Evolutionary conservation across 1,140 invertebrate genomes (phyloP).

Genomic region (Eueides isabella): DNA sequence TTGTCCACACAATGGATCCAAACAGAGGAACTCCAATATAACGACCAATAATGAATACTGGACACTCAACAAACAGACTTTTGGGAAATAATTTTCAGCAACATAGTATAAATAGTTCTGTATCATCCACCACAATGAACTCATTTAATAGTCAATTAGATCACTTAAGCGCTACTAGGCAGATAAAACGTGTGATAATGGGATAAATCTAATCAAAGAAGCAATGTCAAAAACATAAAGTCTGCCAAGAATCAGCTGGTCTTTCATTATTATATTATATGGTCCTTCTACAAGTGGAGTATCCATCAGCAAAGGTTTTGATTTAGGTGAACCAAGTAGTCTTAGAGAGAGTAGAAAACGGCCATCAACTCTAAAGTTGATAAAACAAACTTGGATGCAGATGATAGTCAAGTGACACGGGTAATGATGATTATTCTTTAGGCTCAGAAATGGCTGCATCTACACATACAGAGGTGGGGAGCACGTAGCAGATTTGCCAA

Average conservation of each 20-base stretch:
- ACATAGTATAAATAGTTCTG: conserved; percentile 36
- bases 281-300: conserved; percentile 70
- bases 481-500: conserved; percentile 84
- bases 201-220: conserved; percentile 45
- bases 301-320: conserved; percentile 47
- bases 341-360: conserved; percentile 68
- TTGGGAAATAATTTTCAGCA: conserved; percentile 27
- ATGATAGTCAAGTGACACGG: conserved; percentile 80
- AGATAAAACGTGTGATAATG: conserved; percentile 52
- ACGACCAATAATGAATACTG: conserved; percentile 48
- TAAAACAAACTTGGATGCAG: conserved; percentile 58
- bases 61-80: conserved; percentile 36
- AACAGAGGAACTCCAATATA: conserved; percentile 42
- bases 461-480: conserved; percentile 90
- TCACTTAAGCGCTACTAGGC: conserved; percentile 51
- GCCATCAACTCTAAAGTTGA: conserved; percentile 69
- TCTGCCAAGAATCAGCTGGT: conserved; percentile 53
- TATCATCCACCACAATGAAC: conserved; percentile 47
- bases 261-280: conserved; percentile 45
- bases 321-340: conserved; percentile 49
- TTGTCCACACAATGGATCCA: conserved; percentile 55
- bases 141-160: conserved; percentile 35
- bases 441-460: conserved; percentile 88
- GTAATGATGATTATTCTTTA: conserved; percentile 86
- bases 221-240: conserved; percentile 60